Percentiles rank a stretch among this genome's conserved stretches.
Evolutionary conservation across 2,888 invertebrate species (phyloP).

Genomic region (Drosophila mettleri): DNA sequence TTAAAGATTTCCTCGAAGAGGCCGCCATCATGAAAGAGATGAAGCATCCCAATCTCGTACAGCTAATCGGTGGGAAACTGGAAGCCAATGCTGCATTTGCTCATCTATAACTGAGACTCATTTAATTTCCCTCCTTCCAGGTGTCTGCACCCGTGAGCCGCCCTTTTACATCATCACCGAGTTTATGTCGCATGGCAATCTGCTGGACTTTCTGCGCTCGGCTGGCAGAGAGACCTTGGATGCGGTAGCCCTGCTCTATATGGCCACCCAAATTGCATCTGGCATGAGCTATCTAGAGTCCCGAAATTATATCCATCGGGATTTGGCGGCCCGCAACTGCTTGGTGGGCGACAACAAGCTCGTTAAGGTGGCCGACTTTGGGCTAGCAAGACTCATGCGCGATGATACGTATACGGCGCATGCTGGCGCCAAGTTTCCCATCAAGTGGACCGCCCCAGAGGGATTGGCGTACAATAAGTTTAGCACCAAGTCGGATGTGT

Average conservation of each 20-base stretch:
- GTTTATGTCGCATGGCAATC: constrained; percentile 99
- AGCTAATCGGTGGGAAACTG: constrained; percentile 90
- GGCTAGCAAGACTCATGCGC: constrained; percentile 98
- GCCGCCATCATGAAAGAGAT: constrained; percentile 99
- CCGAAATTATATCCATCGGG: constrained; percentile 97
- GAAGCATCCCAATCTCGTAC: constrained; percentile 99
- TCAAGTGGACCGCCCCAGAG: constrained; percentile 99
- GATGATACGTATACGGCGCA: constrained; percentile 99
- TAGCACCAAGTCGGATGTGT: constrained; percentile 92
- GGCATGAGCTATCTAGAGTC: constrained; percentile 99
- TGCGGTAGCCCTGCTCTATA: constrained; percentile 98
- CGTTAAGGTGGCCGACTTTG: constrained; percentile 99
- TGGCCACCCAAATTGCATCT: constrained; percentile 99
- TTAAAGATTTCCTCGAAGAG: constrained; percentile 99
- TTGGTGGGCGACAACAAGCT: constrained; percentile 98
- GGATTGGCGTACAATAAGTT: constrained; percentile 99
- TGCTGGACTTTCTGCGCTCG: constrained; percentile 97
- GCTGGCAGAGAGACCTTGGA: constrained; percentile 94
- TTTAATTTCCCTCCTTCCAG: constrained; percentile 83
- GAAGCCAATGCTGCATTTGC: background rate
- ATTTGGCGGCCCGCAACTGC: constrained; percentile 99
- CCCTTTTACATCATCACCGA: constrained; percentile 99
- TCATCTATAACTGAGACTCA: background rate
- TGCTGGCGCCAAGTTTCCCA: constrained; percentile 99
- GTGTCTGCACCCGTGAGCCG: constrained; percentile 99